Base-by-base conservation (phyloP, 2,888 invertebrate genomes). In the Agonopterix subpropinquella region DNA sequence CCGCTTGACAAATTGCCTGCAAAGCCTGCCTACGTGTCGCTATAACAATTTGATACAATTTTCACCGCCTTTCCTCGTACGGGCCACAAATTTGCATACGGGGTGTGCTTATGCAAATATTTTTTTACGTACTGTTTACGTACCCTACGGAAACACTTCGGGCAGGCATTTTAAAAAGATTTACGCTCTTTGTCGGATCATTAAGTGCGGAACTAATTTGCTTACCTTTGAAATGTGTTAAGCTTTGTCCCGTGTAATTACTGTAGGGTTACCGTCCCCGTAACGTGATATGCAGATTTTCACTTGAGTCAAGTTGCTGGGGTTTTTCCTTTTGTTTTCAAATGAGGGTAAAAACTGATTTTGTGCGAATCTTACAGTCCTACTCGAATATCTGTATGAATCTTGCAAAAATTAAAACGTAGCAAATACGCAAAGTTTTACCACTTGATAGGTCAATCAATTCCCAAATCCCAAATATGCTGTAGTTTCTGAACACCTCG, bases 151-250 rank as follows among this genome's bases (percentile, higher is more conserved):
- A 80, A 85, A 79, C 80, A 83, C 78, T 80, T 71, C 64, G 76
- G 75, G 80, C 61, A 75, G 70, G 76, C 80, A 77, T 86, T 86
- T 82, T 82, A 85, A 88, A 87, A 87, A 87, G 88, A 88, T 88
- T 88, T 88, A 87, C 85, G 79, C 85, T 77, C 85, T 82, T 87
- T 86, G 87, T 84, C 85, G 87, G 87, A 82, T 85, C 87, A 88
- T 87, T 88, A 88, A 85, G 80, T 86, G 76, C 76, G 83, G 84
- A 86, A 86, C 86, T 88, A 88, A 88, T 88, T 88, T 87, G 87
- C 85, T 85, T 86, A 87, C 87, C 86, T 88, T 86, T 86, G 84
- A 83, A 87, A 88, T 83, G 87, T 86, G 87, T 80, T 80, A 80
- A 77, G 77, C 83, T 80, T 77, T 80, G 80, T 81, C 77, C 77